Percentiles rank a stretch among this genome's conserved stretches.
These are phyloP conservation scores for Hylyphantes graminicola DNA, from an alignment of 1,140 invertebrate genomes.

Conservation along the genomic window DNA sequence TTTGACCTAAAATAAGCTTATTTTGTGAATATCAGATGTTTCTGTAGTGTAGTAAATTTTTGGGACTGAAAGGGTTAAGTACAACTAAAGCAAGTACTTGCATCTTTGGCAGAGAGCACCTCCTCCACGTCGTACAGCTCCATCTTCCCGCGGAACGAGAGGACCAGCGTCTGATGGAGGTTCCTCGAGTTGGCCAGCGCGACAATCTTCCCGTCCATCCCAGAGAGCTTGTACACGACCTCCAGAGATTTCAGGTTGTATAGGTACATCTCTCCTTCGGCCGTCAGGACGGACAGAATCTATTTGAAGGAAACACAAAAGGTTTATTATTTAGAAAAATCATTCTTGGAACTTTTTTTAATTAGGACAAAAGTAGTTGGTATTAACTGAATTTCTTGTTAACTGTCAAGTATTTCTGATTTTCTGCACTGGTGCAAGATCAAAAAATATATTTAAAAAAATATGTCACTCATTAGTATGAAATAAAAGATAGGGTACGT, in stretches of 20 bases:
- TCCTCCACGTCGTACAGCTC: constrained; percentile 45
- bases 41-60: too few species aligned
- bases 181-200: background rate
- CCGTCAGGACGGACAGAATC: constrained; percentile 18
- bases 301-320: background rate
- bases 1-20: too few species aligned
- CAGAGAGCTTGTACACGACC: background rate
- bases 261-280: constrained; percentile 19
- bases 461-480: background rate
- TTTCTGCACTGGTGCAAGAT: background rate
- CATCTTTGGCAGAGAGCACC: constrained; percentile 12
- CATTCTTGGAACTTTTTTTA: background rate
- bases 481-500: background rate
- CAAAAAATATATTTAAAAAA: background rate
- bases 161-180: constrained; percentile 2
- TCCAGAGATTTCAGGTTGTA: constrained; percentile 17
- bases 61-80: too few species aligned
- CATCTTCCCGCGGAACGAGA: constrained; percentile 25
- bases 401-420: background rate
- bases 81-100: too few species aligned
- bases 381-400: too few species aligned
- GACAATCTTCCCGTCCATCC: constrained; percentile 16
- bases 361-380: too few species aligned
- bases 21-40: too few species aligned
- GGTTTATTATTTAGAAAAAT: background rate